Conservation (phyloP, 2,888 invertebrate species). For the Dryobotodes eremita region DNA sequence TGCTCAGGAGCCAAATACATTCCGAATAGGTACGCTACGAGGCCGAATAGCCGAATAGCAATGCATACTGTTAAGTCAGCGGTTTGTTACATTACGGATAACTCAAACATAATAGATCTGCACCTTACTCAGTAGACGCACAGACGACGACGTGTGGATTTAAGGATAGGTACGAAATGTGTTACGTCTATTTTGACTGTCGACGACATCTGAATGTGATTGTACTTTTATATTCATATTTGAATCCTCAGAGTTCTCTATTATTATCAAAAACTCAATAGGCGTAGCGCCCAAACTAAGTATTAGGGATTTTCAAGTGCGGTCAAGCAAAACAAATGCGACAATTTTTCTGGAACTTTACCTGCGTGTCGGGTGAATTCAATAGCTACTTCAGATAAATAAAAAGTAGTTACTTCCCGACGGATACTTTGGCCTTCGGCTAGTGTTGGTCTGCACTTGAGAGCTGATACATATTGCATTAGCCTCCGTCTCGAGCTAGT, state of each 20-base stretch:
- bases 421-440: slow-evolving; percentile 61
- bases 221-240: slow-evolving; percentile 22
- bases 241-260: neutral
- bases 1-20: slow-evolving; percentile 66
- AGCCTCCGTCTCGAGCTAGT: slow-evolving; percentile 74
- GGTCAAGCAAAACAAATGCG: slow-evolving; percentile 51
- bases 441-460: slow-evolving; percentile 68
- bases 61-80: slow-evolving; percentile 59
- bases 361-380: slow-evolving; percentile 57
- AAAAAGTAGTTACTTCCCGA: slow-evolving; percentile 64
- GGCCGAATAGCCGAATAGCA: slow-evolving; percentile 51
- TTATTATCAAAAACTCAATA: slow-evolving; percentile 19
- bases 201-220: slow-evolving; percentile 25
- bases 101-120: slow-evolving; percentile 59
- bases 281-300: neutral
- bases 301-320: slow-evolving; percentile 12
- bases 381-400: slow-evolving; percentile 65
- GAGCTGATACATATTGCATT: slow-evolving; percentile 85
- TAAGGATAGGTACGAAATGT: slow-evolving; percentile 35
- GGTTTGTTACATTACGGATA: slow-evolving; percentile 56
- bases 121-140: slow-evolving; percentile 34
- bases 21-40: slow-evolving; percentile 63
- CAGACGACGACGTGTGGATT: slow-evolving; percentile 22
- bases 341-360: slow-evolving; percentile 47
- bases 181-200: slow-evolving; percentile 10